These are phyloP conservation scores for Dryocosmus kuriphilus DNA, from an alignment of 2,888 invertebrate species.

Conservation along the genomic window DNA sequence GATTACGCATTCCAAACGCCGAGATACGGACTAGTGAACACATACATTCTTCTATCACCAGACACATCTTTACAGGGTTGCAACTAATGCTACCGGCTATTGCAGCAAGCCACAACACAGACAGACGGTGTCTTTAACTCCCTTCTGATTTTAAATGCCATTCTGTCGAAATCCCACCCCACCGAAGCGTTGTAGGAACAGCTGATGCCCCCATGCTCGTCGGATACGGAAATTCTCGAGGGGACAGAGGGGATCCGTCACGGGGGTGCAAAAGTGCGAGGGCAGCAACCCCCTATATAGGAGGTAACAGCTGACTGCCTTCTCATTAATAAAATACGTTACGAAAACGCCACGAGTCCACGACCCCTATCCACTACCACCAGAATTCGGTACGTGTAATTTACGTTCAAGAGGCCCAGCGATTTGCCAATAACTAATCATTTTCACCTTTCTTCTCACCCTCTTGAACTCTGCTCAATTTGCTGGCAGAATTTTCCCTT, in stretches of 20 bases:
- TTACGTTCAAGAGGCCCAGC: slow-evolving; percentile 25
- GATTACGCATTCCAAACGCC: slow-evolving; percentile 25
- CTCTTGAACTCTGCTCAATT: slow-evolving; percentile 35
- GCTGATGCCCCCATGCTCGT: slow-evolving; percentile 72
- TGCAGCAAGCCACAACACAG: neutral
- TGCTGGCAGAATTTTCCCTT: slow-evolving; percentile 19
- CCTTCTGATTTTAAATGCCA: slow-evolving; percentile 58
- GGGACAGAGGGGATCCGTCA: slow-evolving; percentile 49
- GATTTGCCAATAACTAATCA: slow-evolving; percentile 27
- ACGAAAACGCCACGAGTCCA: slow-evolving; percentile 49
- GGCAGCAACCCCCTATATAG: slow-evolving; percentile 63
- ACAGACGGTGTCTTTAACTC: slow-evolving; percentile 33
- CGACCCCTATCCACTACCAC: slow-evolving; percentile 9
- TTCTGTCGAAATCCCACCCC: slow-evolving; percentile 41
- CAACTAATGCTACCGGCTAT: slow-evolving; percentile 33
- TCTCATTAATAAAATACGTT: slow-evolving; percentile 77
- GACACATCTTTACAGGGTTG: slow-evolving; percentile 33
- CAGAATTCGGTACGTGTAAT: slow-evolving; percentile 29
- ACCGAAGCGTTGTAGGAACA: slow-evolving; percentile 63
- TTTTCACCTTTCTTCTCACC: slow-evolving; percentile 37
- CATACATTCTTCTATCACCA: slow-evolving; percentile 23
- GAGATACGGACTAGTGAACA: slow-evolving; percentile 5
- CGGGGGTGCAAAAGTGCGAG: slow-evolving; percentile 59
- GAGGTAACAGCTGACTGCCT: slow-evolving; percentile 73
- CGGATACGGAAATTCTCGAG: slow-evolving; percentile 17